phyloP scores from a whole-genome alignment of 2,888 invertebrate species.

The Brachypalpus laphriformis region DNA sequence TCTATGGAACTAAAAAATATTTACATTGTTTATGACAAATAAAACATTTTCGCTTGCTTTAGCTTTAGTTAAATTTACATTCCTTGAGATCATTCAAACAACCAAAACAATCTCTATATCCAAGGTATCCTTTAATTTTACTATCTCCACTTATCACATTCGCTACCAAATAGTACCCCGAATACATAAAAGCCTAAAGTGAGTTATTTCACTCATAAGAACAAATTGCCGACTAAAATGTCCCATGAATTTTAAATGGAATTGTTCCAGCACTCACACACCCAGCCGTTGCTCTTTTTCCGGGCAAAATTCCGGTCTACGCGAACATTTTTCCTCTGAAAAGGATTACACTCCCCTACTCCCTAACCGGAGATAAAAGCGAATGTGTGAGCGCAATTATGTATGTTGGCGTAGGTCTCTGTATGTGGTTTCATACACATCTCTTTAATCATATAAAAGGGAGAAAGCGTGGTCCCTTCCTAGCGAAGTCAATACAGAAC shows the following conservation, averaged over 20 bases:
- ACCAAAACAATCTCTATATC: not conserved
- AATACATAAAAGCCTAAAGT: conserved; percentile 47
- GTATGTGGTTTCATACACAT: conserved; percentile 20
- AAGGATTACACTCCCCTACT: conserved; percentile 44
- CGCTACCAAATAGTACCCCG: not conserved
- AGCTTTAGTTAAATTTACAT: not conserved
- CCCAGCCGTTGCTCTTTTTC: conserved; percentile 38
- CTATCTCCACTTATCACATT: conserved; percentile 9
- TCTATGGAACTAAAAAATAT: too few relatives aligned
- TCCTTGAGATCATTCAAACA: not conserved
- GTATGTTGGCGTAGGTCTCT: conserved; percentile 41
- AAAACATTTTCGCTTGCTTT: too few relatives aligned
- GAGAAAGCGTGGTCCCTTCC: conserved; percentile 12
- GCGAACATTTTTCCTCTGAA: conserved; percentile 51
- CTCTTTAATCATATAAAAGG: conserved; percentile 38
- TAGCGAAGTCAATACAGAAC: conserved; percentile 49
- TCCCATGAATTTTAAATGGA: conserved; percentile 67
- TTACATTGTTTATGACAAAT: too few relatives aligned
- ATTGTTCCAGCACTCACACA: conserved; percentile 43
- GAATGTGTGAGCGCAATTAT: conserved; percentile 36
- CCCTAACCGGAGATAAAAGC: conserved; percentile 40
- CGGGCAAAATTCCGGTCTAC: conserved; percentile 49
- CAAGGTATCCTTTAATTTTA: not conserved
- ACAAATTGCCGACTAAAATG: conserved; percentile 70
- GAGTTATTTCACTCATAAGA: conserved; percentile 62